Percentiles rank a stretch among this genome's conserved stretches.
phyloP scores from a whole-genome alignment of 2,797 vertebrate species.

The Tauraco hartlaubi region DNA sequence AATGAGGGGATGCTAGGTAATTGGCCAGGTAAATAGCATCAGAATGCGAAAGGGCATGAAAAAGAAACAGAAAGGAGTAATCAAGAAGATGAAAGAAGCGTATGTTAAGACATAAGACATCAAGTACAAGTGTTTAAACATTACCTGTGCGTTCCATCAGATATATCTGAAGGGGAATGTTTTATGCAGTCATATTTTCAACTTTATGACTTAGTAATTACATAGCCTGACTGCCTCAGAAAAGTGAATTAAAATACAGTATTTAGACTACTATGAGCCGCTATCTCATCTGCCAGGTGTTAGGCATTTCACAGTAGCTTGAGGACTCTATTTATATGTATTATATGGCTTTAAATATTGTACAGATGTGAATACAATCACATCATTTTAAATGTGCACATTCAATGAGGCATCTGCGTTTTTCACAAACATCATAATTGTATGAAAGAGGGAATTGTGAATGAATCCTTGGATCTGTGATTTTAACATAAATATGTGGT shows the following conservation, averaged over 20 bases:
- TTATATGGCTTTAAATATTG: constrained; percentile 72
- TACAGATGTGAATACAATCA: constrained; percentile 62
- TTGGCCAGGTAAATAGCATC: background rate
- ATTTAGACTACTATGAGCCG: constrained; percentile 70
- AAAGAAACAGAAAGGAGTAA: constrained; percentile 8
- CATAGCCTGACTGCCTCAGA: constrained; percentile 59
- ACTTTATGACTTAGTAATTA: constrained; percentile 75
- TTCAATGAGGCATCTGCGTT: constrained; percentile 40
- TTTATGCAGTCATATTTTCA: constrained; percentile 65
- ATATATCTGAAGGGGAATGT: constrained; percentile 51
- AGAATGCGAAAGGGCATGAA: background rate
- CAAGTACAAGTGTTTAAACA: constrained; percentile 46
- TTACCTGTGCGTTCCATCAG: constrained; percentile 59
- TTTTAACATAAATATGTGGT: constrained; percentile 62
- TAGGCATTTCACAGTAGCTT: constrained; percentile 58
- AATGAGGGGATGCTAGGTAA: background rate
- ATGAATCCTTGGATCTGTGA: constrained; percentile 31
- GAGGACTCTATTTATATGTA: constrained; percentile 65
- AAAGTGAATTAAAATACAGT: constrained; percentile 78
- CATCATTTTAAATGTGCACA: constrained; percentile 7
- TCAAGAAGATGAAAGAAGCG: background rate
- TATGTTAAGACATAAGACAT: constrained; percentile 6
- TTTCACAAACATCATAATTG: constrained; percentile 54
- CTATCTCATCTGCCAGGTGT: constrained; percentile 77
- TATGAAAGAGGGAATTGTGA: constrained; percentile 28